phyloP scores from a whole-genome alignment of 2,797 vertebrate genomes.

The Holocentrus rufus region DNA sequence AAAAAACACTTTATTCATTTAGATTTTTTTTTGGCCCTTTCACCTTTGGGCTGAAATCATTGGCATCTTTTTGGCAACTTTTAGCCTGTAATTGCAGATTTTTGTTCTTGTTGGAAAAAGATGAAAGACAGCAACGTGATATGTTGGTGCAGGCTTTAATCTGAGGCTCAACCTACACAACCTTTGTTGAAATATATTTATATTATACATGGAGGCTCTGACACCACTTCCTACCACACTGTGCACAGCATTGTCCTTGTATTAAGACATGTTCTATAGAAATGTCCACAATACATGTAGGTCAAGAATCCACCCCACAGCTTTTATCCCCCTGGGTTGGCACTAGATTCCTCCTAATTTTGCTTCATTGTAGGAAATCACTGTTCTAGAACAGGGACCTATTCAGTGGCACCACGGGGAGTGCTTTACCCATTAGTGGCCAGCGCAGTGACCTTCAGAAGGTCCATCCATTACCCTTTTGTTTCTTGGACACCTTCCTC shows the following conservation, averaged over 20 bases:
- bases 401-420: constrained; percentile 67
- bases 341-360: constrained; percentile 60
- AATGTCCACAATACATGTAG: constrained; percentile 37
- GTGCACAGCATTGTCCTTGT: constrained; percentile 29
- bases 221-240: constrained; percentile 2
- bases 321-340: constrained; percentile 23
- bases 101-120: constrained; percentile 23
- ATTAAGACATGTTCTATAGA: constrained; percentile 4
- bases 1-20: constrained; percentile 5
- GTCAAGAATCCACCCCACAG: constrained; percentile 35
- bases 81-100: constrained; percentile 17
- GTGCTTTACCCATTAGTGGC: constrained; percentile 69
- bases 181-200: neutral
- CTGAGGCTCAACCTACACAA: constrained; percentile 11
- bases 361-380: constrained; percentile 70
- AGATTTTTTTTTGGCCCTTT: constrained; percentile 5
- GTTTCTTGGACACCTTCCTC: constrained; percentile 57
- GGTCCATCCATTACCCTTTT: constrained; percentile 63
- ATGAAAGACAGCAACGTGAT: constrained; percentile 2
- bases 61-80: constrained; percentile 7
- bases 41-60: constrained; percentile 51
- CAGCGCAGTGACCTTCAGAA: constrained; percentile 73
- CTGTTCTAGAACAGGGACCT: constrained; percentile 66
- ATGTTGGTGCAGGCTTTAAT: constrained; percentile 10
- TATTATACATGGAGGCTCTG: neutral